Percentiles rank a stretch among this genome's conserved stretches.
Evolutionary conservation across 2,888 invertebrate species (phyloP).

Genomic region (Drosophila algonquin): DNA sequence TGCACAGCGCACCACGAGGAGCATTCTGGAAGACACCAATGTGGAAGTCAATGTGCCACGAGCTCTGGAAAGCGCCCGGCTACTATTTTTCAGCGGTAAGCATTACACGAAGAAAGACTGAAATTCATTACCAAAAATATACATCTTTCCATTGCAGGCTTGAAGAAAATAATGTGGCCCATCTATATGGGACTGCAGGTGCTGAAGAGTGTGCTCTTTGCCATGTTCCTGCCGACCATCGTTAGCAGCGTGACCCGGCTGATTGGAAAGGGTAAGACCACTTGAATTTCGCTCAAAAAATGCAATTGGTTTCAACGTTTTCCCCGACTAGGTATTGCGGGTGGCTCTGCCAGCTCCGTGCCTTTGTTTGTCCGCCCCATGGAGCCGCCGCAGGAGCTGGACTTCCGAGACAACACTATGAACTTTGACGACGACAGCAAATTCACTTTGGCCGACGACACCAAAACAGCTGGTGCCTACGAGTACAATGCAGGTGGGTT

Average conservation of each 20-base stretch:
- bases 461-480: conserved; percentile 65
- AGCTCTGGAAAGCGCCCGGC: conserved; percentile 86
- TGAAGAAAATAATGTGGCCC: conserved; percentile 93
- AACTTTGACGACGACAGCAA: conserved; percentile 81
- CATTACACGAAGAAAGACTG: background rate
- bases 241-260: conserved; percentile 93
- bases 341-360: conserved; percentile 82
- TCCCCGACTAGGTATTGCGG: conserved; percentile 75
- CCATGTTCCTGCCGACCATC: conserved; percentile 93
- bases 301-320: background rate
- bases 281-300: no score
- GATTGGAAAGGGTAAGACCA: conserved; percentile 89
- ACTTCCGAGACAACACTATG: conserved; percentile 91
- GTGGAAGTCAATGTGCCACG: conserved; percentile 87
- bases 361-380: conserved; percentile 82
- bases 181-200: conserved; percentile 92
- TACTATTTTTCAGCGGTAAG: conserved; percentile 87
- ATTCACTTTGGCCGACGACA: conserved; percentile 62
- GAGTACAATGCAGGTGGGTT: conserved; percentile 80
- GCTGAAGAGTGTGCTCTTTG: conserved; percentile 91
- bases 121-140: background rate
- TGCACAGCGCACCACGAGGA: conserved; percentile 85
- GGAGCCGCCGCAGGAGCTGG: conserved; percentile 87
- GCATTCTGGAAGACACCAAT: conserved; percentile 77
- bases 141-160: conserved; percentile 86